Conservation (phyloP, 1,140 invertebrate genomes). For the Dysdera silvatica region DNA sequence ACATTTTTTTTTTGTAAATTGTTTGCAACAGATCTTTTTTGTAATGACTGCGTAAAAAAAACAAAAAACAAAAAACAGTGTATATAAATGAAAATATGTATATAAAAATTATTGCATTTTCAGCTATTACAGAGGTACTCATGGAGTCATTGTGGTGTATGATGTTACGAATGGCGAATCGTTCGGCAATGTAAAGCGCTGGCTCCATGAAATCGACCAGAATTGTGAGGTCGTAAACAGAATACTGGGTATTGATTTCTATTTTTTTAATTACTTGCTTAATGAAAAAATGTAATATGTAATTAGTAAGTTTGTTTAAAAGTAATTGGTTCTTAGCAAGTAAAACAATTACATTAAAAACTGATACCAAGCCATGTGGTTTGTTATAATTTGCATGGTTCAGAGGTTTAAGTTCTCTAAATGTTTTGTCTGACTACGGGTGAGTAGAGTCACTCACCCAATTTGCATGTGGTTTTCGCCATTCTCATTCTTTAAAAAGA, state of each 20-base stretch:
- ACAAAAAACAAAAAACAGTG: background rate
- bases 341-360: too few relatives aligned
- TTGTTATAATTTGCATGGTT: too few relatives aligned
- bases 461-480: too few relatives aligned
- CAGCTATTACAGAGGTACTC: constrained; percentile 95
- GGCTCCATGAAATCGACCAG: constrained; percentile 90
- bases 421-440: too few relatives aligned
- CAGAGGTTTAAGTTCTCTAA: too few relatives aligned
- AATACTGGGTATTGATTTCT: constrained; percentile 75
- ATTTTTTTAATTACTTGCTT: background rate
- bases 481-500: too few relatives aligned
- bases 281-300: background rate
- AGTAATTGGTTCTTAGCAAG: too few relatives aligned
- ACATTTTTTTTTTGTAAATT: too few relatives aligned
- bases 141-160: constrained; percentile 98
- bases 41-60: background rate
- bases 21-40: background rate
- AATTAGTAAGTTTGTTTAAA: too few relatives aligned
- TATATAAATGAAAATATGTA: background rate
- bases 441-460: too few relatives aligned
- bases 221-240: constrained; percentile 99
- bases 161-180: constrained; percentile 98
- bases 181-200: constrained; percentile 95
- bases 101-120: constrained; percentile 39
- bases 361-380: too few relatives aligned